phyloP scores from a whole-genome alignment of 2,797 vertebrate genomes.

The Anomalospiza imberbis region DNA sequence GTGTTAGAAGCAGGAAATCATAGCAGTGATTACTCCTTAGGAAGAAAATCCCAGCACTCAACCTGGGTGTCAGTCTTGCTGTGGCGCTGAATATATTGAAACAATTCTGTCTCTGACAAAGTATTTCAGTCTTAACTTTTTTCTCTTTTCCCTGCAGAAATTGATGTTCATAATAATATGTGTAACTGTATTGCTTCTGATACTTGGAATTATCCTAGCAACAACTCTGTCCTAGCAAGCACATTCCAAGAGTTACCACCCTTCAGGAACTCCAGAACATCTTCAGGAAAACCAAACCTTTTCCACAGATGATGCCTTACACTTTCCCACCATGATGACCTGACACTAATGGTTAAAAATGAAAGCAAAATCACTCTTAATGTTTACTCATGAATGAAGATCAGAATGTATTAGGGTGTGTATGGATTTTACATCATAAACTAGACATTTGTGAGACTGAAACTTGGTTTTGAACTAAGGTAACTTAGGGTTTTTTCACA shows the following conservation, averaged over 20 bases:
- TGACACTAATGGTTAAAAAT: background rate
- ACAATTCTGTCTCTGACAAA: background rate
- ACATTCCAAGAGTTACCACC: background rate
- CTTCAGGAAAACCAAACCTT: background rate
- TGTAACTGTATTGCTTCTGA: constrained; percentile 76
- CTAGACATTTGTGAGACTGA: background rate
- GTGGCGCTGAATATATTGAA: background rate
- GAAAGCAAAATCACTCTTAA: background rate
- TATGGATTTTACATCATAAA: background rate
- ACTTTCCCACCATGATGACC: background rate
- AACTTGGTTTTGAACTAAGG: constrained; percentile 4
- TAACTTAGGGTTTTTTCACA: background rate
- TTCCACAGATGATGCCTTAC: background rate
- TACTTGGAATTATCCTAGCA: constrained; percentile 83
- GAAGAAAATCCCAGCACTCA: background rate
- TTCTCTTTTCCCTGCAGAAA: constrained; percentile 80
- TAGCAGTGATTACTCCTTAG: background rate
- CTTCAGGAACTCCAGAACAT: constrained; percentile 12
- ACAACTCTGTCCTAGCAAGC: constrained; percentile 70
- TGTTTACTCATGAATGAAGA: constrained; percentile 2
- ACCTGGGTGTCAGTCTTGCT: background rate
- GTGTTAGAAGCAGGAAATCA: background rate
- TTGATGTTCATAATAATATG: constrained; percentile 80
- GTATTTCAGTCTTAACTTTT: constrained; percentile 28
- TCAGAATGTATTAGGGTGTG: background rate